Evolutionary conservation across 2,797 vertebrate species (phyloP).

Genomic region (Tarsius wallacei): DNA sequence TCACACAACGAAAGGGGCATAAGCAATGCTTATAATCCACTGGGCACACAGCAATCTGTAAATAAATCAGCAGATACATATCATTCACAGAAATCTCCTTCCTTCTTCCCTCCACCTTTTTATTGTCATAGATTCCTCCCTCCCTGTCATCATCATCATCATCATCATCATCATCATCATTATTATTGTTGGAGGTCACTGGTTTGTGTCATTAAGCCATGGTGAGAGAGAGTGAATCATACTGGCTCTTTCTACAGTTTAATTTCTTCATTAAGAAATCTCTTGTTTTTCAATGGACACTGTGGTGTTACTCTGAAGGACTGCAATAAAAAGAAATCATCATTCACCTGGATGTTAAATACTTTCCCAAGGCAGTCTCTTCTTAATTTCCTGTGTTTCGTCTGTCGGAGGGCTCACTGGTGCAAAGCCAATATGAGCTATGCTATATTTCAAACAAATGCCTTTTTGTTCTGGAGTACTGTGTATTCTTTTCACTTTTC

Average conservation of each 20-base stretch:
- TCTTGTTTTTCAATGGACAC: conserved; percentile 80
- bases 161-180: conserved; percentile 64
- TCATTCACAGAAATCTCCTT: conserved; percentile 39
- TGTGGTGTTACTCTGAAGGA: conserved; percentile 81
- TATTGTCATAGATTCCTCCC: neutral
- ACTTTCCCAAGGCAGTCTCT: conserved; percentile 82
- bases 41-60: no score
- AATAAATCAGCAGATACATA: neutral
- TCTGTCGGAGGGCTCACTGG: conserved; percentile 75
- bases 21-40: fast-evolving
- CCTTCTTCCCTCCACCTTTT: conserved; percentile 8
- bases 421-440: conserved; percentile 83
- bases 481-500: conserved; percentile 82
- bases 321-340: conserved; percentile 77
- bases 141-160: conserved; percentile 35
- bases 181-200: conserved; percentile 43
- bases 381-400: conserved; percentile 88
- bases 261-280: conserved; percentile 87
- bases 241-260: conserved; percentile 83
- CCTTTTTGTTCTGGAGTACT: conserved; percentile 79
- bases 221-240: conserved; percentile 69
- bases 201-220: conserved; percentile 79
- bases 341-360: conserved; percentile 85
- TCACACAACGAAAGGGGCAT: neutral
- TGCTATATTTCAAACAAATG: conserved; percentile 85